phyloP scores from a whole-genome alignment of 2,888 invertebrate genomes.

The Ypsolopha sequella region DNA sequence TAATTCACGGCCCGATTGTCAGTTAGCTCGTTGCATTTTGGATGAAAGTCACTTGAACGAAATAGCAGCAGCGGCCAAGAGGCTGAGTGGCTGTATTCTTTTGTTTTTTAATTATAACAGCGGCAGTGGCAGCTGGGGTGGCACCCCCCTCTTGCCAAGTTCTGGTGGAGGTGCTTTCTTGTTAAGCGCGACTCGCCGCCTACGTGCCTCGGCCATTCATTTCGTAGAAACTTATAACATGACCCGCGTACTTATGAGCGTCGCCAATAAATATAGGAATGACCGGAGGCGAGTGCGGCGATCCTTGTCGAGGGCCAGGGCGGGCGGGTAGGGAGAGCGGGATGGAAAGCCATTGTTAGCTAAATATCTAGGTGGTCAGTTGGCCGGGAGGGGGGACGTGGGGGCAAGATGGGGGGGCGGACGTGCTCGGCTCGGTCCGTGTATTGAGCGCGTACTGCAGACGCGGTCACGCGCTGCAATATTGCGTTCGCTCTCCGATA shows the following conservation, averaged over 20 bases:
- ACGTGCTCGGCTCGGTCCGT: conserved; percentile 52
- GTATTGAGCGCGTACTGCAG: conserved; percentile 72
- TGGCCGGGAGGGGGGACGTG: conserved; percentile 38
- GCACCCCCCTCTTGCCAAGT: conserved; percentile 39
- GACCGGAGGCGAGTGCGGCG: conserved; percentile 52
- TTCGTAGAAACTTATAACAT: conserved; percentile 70
- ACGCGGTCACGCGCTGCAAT: conserved; percentile 71
- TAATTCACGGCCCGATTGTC: conserved; percentile 15
- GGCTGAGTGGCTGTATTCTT: conserved; percentile 67
- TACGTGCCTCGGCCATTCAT: conserved; percentile 68
- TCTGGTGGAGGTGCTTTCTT: conserved; percentile 63
- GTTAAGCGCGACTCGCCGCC: conserved; percentile 61
- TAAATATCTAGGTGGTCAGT: conserved; percentile 71
- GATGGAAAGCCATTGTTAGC: conserved; percentile 66
- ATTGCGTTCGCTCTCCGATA: conserved; percentile 68
- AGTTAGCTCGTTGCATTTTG: conserved; percentile 43
- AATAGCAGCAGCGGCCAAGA: conserved; percentile 40
- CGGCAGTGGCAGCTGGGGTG: conserved; percentile 30
- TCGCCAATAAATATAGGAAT: conserved; percentile 71
- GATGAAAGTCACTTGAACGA: conserved; percentile 44
- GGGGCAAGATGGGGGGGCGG: conserved; percentile 36
- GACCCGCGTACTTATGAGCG: conserved; percentile 71
- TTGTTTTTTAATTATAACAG: conserved; percentile 71
- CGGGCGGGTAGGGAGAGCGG: conserved; percentile 28
- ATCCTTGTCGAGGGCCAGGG: conserved; percentile 40